Conservation (phyloP, 2,888 invertebrate species). For the Pollenia angustigena region DNA sequence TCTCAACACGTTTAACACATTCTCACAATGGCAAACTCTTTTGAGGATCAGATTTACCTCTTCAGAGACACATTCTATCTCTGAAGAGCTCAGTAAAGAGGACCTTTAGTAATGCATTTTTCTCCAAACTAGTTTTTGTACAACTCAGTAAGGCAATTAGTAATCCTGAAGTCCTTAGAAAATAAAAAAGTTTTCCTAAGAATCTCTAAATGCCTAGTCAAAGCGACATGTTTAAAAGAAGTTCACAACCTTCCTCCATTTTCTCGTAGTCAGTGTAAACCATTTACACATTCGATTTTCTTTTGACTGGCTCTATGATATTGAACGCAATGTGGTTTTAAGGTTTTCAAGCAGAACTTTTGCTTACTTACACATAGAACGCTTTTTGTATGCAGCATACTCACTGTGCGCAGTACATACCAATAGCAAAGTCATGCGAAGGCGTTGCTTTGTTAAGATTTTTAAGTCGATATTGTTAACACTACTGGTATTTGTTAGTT, state of each 20-base stretch:
- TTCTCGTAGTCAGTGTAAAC: constrained; percentile 21
- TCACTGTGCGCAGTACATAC: neutral
- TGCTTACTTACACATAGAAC: constrained; percentile 8
- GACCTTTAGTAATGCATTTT: too few relatives aligned
- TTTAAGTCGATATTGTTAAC: constrained; percentile 47
- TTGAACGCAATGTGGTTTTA: constrained; percentile 63
- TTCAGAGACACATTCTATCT: too few relatives aligned
- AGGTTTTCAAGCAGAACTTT: constrained; percentile 31
- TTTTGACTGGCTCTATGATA: constrained; percentile 27
- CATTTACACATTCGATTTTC: neutral
- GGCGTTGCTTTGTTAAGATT: constrained; percentile 56
- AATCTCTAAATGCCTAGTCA: too few relatives aligned
- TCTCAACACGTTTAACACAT: too few relatives aligned
- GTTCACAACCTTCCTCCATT: too few relatives aligned
- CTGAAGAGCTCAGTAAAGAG: too few relatives aligned
- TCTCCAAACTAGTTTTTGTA: too few relatives aligned
- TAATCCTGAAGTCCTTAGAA: too few relatives aligned
- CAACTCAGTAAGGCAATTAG: too few relatives aligned
- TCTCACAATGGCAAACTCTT: too few relatives aligned
- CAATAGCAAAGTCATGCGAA: constrained; percentile 37
- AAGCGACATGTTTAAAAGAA: neutral
- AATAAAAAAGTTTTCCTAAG: too few relatives aligned
- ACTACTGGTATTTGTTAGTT: constrained; percentile 44
- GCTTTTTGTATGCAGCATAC: constrained; percentile 8
- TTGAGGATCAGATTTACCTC: too few relatives aligned